Evolutionary conservation across 1,140 invertebrate species (phyloP).

Genomic region (Calliopsis andreniformis): DNA sequence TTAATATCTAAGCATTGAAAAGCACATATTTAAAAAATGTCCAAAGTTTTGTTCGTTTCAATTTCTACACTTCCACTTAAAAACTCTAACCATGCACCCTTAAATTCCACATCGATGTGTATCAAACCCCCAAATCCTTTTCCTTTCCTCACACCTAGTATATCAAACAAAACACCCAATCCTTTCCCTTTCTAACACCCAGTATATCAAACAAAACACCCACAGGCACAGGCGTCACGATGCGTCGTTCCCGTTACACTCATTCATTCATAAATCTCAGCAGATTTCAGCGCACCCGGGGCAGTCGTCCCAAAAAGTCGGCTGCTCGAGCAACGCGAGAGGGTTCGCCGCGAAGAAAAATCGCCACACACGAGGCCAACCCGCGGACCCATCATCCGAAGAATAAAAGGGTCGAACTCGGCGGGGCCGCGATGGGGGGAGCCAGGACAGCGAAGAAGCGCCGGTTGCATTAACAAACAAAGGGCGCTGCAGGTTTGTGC

Average conservation of each 20-base stretch:
- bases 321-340: neutral
- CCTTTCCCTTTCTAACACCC: slow-evolving; percentile 30
- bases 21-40: too few species aligned
- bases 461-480: slow-evolving; percentile 77
- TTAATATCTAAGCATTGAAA: too few species aligned
- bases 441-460: slow-evolving; percentile 50
- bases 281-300: neutral
- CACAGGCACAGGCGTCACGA: too few species aligned
- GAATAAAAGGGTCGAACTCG: slow-evolving; percentile 23
- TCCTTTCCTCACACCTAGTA: too few species aligned
- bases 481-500: slow-evolving; percentile 63
- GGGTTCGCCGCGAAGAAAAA: slow-evolving; percentile 66
- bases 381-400: slow-evolving; percentile 47
- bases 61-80: too few species aligned
- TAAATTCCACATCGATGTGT: too few species aligned
- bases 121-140: too few species aligned
- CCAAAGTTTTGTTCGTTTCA: too few species aligned
- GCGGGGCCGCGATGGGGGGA: neutral
- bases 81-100: too few species aligned
- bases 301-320: neutral
- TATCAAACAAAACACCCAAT: too few species aligned
- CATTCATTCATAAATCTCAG: slow-evolving; percentile 9
- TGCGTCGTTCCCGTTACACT: neutral
- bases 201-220: neutral
- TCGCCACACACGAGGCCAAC: slow-evolving; percentile 69